Conservation (phyloP, 2,888 invertebrate genomes). For the Macropis europaea region DNA sequence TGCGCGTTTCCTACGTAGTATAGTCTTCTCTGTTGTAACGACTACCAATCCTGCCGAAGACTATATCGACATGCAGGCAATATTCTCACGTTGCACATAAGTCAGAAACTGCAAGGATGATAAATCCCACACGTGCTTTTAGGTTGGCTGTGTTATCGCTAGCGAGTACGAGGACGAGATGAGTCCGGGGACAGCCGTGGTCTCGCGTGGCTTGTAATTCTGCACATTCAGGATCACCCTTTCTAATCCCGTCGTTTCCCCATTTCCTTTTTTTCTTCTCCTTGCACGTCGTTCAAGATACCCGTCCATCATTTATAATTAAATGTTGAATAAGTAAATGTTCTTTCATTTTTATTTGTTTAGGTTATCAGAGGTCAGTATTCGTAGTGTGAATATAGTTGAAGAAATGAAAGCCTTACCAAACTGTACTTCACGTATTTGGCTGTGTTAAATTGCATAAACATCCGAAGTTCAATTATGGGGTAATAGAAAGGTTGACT, state of each 20-base stretch:
- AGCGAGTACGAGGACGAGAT: slow-evolving; percentile 48
- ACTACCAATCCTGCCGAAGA: not conserved
- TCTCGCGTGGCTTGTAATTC: slow-evolving; percentile 68
- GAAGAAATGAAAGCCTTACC: no score
- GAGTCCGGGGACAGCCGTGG: slow-evolving; percentile 61
- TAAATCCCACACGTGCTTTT: slow-evolving; percentile 61
- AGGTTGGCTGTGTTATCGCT: slow-evolving; percentile 45
- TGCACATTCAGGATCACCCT: slow-evolving; percentile 43
- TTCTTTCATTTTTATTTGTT: no score
- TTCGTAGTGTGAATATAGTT: no score
- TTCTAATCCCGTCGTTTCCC: not conserved
- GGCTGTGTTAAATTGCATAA: no score
- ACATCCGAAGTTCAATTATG: no score
- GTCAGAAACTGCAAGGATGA: slow-evolving; percentile 52
- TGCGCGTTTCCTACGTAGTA: not conserved
- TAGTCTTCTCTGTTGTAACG: not conserved
- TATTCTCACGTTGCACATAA: slow-evolving; percentile 43
- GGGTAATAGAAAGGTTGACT: no score
- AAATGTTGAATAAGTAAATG: no score
- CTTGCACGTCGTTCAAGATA: not conserved
- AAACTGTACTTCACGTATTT: no score
- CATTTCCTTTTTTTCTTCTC: not conserved
- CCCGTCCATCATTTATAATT: not conserved
- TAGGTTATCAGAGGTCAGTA: no score
- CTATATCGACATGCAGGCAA: slow-evolving; percentile 15